Base-by-base conservation (phyloP, 2,113 vertebrate genomes). In the Apus apus region DNA sequence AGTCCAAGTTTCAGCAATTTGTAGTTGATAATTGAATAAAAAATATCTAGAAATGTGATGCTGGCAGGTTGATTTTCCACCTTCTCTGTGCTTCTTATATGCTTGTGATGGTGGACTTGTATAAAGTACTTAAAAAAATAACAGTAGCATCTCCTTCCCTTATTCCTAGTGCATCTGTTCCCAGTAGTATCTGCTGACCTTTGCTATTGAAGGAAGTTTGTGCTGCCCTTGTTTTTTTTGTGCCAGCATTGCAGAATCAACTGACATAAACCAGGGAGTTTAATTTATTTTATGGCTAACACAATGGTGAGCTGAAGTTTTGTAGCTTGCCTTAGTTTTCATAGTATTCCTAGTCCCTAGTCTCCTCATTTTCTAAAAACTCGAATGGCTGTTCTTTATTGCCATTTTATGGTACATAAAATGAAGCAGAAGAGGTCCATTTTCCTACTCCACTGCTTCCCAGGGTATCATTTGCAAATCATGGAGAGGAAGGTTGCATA, bases 391-490 rank as follows among this genome's bases (percentile, higher is more conserved):
- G 2, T 51, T 60, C 6, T 94, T 83, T 46, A 22, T 38, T 84
- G 43, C 23, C 9, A 20, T 81, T 90, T 92, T 36, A 51, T 38
- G 13, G 19, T 29, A 48, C 2, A 2, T 18, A 13, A 2, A 25
- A 38, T 51, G 46, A 77, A 86, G 25, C 22, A 91, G 34, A 58
- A 67, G 40, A 67, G 16, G 9, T 61, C 10, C 15, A 3, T 38
- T 81, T 87, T 66, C 27, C n/a, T 75, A 9, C 30, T 70, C 9
- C 0, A 0, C 20, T 75, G 48, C 21, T 11, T 84, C 56, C 30
- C 30, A 62, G 19, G 18, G 3, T 72, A 48, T 56, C 0, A 0
- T 57, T 71, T 0, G 1, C 23, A 68, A 67, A 48, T 73, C 29
- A 27, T 10, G 46, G 64, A 61, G 53, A 48, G 26, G 12, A 72